phyloP scores from a whole-genome alignment of 2,113 vertebrate species.

The Nannobrachium achirus region DNA sequence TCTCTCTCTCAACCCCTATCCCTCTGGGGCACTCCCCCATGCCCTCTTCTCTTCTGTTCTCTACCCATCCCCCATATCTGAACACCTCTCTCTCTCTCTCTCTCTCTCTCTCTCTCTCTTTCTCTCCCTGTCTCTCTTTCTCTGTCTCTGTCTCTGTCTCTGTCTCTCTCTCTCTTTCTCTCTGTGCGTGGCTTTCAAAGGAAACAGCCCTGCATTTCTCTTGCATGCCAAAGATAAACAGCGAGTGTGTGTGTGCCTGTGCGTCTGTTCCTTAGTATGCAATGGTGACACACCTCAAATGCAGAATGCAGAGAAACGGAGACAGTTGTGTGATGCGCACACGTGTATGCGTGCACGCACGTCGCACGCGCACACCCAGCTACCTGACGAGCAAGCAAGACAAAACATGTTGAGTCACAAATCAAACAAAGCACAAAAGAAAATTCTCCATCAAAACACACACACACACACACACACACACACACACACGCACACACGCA shows the following conservation, averaged over 20 bases:
- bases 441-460: slow-evolving; percentile 26
- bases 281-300: slow-evolving; percentile 4
- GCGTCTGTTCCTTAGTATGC: slow-evolving; percentile 11
- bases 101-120: slow-evolving; percentile 80
- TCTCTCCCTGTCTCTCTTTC: slow-evolving; percentile 15
- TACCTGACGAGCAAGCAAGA: slow-evolving; percentile 21
- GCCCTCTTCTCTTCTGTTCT: slow-evolving; percentile 70
- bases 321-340: slow-evolving; percentile 21
- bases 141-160: slow-evolving; percentile 51
- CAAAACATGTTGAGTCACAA: not conserved
- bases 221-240: slow-evolving; percentile 59
- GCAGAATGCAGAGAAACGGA: slow-evolving; percentile 7
- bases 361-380: slow-evolving; percentile 10
- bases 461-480: slow-evolving; percentile 1
- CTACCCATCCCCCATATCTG: slow-evolving; percentile 42
- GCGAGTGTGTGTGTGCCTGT: slow-evolving; percentile 22
- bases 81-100: slow-evolving; percentile 84
- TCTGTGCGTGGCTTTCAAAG: not conserved
- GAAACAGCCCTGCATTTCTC: slow-evolving; percentile 52
- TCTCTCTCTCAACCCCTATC: slow-evolving; percentile 88
- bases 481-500: too few relatives aligned
- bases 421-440: slow-evolving; percentile 44
- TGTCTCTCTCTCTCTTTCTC: not conserved
- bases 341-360: too few relatives aligned
- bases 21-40: slow-evolving; percentile 86